Evolutionary conservation across 1,140 invertebrate species (phyloP), one percentile per base, ranked within the genome.

Genomic region (Bombus picipes): DNA sequence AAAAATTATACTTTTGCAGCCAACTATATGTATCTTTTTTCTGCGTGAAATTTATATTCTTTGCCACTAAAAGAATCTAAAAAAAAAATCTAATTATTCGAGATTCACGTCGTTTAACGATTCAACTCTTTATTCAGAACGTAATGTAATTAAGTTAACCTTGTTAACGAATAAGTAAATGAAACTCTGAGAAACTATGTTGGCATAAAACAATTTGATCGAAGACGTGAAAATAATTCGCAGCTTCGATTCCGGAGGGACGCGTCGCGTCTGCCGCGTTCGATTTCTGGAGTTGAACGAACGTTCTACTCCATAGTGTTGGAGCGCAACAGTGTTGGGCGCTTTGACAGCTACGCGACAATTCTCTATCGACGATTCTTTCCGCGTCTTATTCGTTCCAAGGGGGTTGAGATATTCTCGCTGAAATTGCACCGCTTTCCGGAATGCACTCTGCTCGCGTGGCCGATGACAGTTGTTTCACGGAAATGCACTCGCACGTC

Each of bases 391-490:
- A 22, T 41, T 37, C 39, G 15, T 70, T 32, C 59, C 25, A 3
- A 73, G 13, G 10, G 39, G 37, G 10, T 32, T 39, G 65, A 37
- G 71, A 89, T 73, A 80, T 65, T 73, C 70, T 77, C 43, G 53
- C 47, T 43, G 59, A 57, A 81, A 79, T 83, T 66, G 59, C 57
- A 34, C 53, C 68, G 53, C n/a, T 78, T 85, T 76, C 34, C 37
- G 25, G 78, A n/a, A 88, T 79, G 22, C 66, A 78, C 76, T 85
- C 74, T 59, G 10, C 43, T 88, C 39, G 74, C 70, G 43, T 81
- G 53, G 81, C 47, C 71, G 78, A 39, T 65, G 68, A 85, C 65
- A 85, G 43, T 85, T 80, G 59, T 89, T 85, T 82, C 68, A 39
- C 53, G 70, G 62, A 81, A 81, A 85, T 34, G 62, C 66, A 77